Base-by-base conservation (phyloP, 2,888 invertebrate species). In the Cryptus armator region DNA sequence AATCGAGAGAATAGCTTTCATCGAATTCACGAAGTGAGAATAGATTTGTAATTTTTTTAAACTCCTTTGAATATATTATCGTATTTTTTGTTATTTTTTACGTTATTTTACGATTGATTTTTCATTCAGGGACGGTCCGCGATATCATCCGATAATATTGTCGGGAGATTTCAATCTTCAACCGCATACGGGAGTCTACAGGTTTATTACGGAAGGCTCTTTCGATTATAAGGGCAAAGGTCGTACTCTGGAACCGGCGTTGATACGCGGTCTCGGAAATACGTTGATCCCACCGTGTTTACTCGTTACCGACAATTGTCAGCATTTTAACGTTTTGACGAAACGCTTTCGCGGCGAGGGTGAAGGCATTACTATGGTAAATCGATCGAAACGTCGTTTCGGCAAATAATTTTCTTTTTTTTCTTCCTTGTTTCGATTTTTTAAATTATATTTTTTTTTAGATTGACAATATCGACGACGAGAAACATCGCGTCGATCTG, bases 151-250 rank as follows among this genome's bases (percentile, higher is more conserved):
- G 0, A 95, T 98, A 5, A 96, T 99, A 83, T 88, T 99, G 84
- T 97, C 98, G 4, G 99, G 99, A 0, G 99, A 99, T 94, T 97
- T 99, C 86, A 99, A 99, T 94, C 96, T 97, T 2, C 94, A 95
- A 80, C 98, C 98, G 0, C 93, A 95, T 62, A 97, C 97, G 56
- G 95, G 96, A 2, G 95, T 98, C 0, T 96, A 97, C 89, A 94
- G 95, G 78, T 95, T 98, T 66, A 93, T 98, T 70, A 95, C 95
- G 0, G 94, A 94, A 32, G 97, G 98, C 16, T 90, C 92, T 66
- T 94, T 97, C 88, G 93, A 93, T 72, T 92, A 88, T 94, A 93
- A 87, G 89, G 94, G 89, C 79, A 94, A 90, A 91, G 94, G 88
- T 80, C 92, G 77, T 84, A 91, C 86, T 88, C 94, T 95, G 64